These are phyloP conservation scores for Arnoldichthys spilopterus DNA, from an alignment of 2,797 vertebrate genomes.

Conservation along the genomic window DNA sequence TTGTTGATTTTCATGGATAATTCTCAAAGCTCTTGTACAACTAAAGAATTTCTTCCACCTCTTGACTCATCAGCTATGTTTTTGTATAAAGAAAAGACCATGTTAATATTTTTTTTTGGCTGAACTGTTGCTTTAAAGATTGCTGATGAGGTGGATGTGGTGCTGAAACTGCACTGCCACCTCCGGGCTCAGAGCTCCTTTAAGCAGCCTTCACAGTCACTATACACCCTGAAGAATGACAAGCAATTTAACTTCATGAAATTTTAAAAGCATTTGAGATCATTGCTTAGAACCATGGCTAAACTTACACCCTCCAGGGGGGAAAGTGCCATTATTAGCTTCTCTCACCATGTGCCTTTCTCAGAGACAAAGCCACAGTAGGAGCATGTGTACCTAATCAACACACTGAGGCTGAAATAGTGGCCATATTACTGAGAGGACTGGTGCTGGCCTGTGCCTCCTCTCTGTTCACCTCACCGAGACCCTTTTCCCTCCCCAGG, in stretches of 20 bases:
- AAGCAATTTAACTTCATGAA: constrained; percentile 52
- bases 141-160: background rate
- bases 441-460: constrained; percentile 28
- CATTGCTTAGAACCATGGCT: constrained; percentile 19
- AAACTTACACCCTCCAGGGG: constrained; percentile 40
- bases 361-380: constrained; percentile 40
- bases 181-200: background rate
- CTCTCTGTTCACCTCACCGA: constrained; percentile 66
- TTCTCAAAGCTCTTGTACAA: background rate
- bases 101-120: background rate
- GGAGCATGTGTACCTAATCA: constrained; percentile 45
- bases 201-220: constrained; percentile 11
- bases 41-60: background rate
- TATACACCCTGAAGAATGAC: constrained; percentile 35
- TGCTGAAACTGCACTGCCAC: constrained; percentile 4
- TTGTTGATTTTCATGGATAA: background rate
- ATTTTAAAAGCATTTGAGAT: constrained; percentile 50
- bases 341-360: constrained; percentile 46
- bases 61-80: background rate
- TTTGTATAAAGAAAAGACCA: background rate
- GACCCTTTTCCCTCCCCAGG: constrained; percentile 62
- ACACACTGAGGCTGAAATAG: constrained; percentile 42
- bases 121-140: constrained; percentile 11
- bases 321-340: constrained; percentile 45
- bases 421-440: constrained; percentile 39